Conservation (phyloP, 2,888 invertebrate genomes). For the Phortica okadai region DNA sequence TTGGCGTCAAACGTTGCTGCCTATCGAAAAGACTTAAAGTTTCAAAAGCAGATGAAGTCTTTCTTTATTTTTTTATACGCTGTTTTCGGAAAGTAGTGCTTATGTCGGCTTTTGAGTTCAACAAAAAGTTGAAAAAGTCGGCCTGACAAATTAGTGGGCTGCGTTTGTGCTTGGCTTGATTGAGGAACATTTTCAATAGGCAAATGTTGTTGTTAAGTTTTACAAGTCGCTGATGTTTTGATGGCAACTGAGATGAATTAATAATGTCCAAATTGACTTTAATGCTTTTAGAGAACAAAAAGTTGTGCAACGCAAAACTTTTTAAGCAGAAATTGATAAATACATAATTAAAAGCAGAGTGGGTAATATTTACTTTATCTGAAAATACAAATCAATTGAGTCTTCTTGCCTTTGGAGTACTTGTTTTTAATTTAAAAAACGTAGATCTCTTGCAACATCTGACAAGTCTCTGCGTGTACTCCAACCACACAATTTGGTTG, state of each 20-base stretch:
- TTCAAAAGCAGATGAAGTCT: conserved; percentile 35
- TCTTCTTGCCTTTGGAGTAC: too few relatives aligned
- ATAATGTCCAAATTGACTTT: neutral
- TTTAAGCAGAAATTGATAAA: neutral
- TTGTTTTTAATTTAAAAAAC: too few relatives aligned
- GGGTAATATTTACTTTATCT: too few relatives aligned
- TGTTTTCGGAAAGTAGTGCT: conserved; percentile 41
- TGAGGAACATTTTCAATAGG: too few relatives aligned
- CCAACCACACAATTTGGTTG: neutral
- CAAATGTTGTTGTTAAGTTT: neutral
- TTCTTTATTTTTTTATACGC: conserved; percentile 1
- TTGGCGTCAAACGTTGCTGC: conserved; percentile 34
- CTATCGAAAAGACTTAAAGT: conserved; percentile 69
- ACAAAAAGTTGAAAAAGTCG: neutral
- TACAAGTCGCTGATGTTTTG: neutral
- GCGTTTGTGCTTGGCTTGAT: neutral
- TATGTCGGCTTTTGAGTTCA: conserved; percentile 54
- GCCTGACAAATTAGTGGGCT: neutral
- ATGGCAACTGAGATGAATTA: neutral
- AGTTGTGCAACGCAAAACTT: neutral
- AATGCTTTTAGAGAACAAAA: neutral
- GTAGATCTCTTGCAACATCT: too few relatives aligned
- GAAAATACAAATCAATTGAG: too few relatives aligned
- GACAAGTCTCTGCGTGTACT: too few relatives aligned
- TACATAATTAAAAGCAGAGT: neutral